Percentiles rank a stretch among this genome's conserved stretches.
These are phyloP conservation scores for Neocrepidodera transversa DNA, from an alignment of 2,888 invertebrate genomes.

Conservation along the genomic window DNA sequence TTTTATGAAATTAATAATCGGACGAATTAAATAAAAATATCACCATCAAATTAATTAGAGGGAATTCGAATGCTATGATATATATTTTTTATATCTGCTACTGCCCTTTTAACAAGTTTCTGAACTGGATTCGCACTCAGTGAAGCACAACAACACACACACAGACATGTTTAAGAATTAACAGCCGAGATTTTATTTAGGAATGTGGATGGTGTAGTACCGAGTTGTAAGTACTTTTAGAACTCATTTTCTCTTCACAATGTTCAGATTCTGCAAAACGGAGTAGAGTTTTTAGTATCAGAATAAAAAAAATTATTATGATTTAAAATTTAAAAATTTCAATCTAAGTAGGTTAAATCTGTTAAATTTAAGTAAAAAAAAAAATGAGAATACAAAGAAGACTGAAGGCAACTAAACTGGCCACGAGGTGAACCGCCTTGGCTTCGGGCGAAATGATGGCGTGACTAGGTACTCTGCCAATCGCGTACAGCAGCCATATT, in stretches of 20 bases:
- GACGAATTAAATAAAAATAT: too few species aligned
- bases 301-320: too few species aligned
- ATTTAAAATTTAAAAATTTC: too few species aligned
- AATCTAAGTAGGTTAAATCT: slow-evolving; percentile 3
- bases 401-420: slow-evolving; percentile 15
- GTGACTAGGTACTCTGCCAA: slow-evolving; percentile 33
- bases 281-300: too few species aligned
- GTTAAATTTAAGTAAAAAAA: too few species aligned
- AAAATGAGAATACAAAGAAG: slow-evolving; percentile 8
- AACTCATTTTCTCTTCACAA: too few species aligned
- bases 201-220: slow-evolving; percentile 49
- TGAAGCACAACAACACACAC: slow-evolving; percentile 54
- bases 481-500: slow-evolving; percentile 27
- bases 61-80: neutral
- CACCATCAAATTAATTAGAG: neutral
- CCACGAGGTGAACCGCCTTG: slow-evolving; percentile 27
- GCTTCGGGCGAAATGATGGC: slow-evolving; percentile 26
- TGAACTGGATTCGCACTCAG: slow-evolving; percentile 55
- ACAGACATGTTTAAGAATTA: slow-evolving; percentile 55
- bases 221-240: neutral
- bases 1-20: too few species aligned
- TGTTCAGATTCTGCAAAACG: too few species aligned
- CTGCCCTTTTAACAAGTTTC: slow-evolving; percentile 47
- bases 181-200: slow-evolving; percentile 55
- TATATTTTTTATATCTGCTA: slow-evolving; percentile 28